Conservation (phyloP, 2,888 invertebrate species). For the Hydropsyche betteni region DNA sequence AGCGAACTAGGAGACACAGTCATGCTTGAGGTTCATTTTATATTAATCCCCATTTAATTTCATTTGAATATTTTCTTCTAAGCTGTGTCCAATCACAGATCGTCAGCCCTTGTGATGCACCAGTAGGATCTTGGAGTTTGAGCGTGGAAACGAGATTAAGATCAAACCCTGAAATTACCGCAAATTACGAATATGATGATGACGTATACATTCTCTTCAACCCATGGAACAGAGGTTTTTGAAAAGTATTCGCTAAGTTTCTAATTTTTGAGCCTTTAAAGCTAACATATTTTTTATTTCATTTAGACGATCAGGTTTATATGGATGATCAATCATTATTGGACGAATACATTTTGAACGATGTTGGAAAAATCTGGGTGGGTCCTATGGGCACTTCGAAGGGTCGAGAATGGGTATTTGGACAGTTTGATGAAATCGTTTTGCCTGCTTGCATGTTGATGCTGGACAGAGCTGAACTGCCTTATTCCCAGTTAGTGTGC, state of each 20-base stretch:
- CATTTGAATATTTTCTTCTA: not conserved
- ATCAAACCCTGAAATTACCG: slow-evolving; percentile 58
- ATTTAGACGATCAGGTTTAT: slow-evolving; percentile 77
- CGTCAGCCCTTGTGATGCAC: slow-evolving; percentile 70
- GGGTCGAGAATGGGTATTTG: slow-evolving; percentile 86
- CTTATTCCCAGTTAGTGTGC: slow-evolving; percentile 65
- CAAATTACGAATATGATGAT: slow-evolving; percentile 69
- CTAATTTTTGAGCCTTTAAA: too few relatives aligned
- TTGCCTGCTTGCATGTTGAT: slow-evolving; percentile 76
- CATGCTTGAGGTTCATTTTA: slow-evolving; percentile 57
- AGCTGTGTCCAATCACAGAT: slow-evolving; percentile 60
- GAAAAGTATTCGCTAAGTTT: too few relatives aligned
- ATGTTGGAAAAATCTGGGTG: slow-evolving; percentile 88
- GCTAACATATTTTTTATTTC: slow-evolving; percentile 1
- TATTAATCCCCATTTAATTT: not conserved
- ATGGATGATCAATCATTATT: slow-evolving; percentile 75
- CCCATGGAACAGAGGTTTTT: slow-evolving; percentile 80
- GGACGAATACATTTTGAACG: slow-evolving; percentile 81
- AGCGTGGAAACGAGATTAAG: slow-evolving; percentile 69
- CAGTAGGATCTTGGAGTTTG: slow-evolving; percentile 75
- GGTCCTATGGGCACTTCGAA: slow-evolving; percentile 76
- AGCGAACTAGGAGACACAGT: slow-evolving; percentile 56
- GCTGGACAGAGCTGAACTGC: slow-evolving; percentile 72
- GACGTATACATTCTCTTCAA: slow-evolving; percentile 82
- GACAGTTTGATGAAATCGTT: slow-evolving; percentile 79